phyloP scores from a whole-genome alignment of 2,888 invertebrate genomes.

The Dendrolimus pini region DNA sequence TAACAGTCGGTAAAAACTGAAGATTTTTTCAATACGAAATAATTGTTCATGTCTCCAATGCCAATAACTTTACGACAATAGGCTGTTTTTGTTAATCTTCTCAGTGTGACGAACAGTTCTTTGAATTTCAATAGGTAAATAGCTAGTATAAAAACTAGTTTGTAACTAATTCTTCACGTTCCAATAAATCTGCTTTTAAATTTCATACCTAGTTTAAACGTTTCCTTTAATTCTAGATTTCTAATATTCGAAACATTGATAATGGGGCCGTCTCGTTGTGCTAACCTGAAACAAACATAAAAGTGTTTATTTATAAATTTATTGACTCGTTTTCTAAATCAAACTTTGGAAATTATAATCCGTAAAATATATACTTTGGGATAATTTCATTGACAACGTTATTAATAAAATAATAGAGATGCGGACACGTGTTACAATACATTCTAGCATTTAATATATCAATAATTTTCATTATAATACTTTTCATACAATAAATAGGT shows the following conservation, averaged over 20 bases:
- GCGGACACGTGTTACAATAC: too few relatives aligned
- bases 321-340: too few relatives aligned
- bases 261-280: slow-evolving; percentile 13
- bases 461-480: too few relatives aligned
- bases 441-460: too few relatives aligned
- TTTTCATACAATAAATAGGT: too few relatives aligned
- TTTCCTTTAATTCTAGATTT: slow-evolving; percentile 7
- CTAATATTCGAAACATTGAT: slow-evolving; percentile 3
- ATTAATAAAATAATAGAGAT: too few relatives aligned
- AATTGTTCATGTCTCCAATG: not conserved
- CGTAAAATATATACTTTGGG: too few relatives aligned
- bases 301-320: not conserved
- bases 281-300: slow-evolving; percentile 31
- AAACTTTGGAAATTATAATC: too few relatives aligned
- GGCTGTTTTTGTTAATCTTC: slow-evolving; percentile 21
- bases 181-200: slow-evolving; percentile 20
- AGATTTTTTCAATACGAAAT: not conserved
- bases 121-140: slow-evolving; percentile 19
- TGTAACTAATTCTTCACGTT: slow-evolving; percentile 14
- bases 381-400: too few relatives aligned
- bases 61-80: slow-evolving; percentile 8
- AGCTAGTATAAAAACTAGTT: slow-evolving; percentile 19
- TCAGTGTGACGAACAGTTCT: slow-evolving; percentile 12
- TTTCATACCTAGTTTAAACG: slow-evolving; percentile 17
- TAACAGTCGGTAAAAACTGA: not conserved